phyloP scores from a whole-genome alignment of 2,888 invertebrate species.

The Eulithis prunata region DNA sequence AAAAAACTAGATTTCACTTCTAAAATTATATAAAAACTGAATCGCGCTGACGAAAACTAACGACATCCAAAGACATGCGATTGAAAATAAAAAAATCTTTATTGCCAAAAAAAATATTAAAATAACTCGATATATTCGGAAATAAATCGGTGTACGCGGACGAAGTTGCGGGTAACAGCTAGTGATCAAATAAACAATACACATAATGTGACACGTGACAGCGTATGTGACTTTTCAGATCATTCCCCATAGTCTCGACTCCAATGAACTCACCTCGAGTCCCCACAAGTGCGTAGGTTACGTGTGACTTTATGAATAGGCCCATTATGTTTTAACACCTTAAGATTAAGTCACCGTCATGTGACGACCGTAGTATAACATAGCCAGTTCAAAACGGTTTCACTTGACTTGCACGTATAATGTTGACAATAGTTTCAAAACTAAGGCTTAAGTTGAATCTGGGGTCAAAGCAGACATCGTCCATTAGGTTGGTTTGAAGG shows the following conservation, averaged over 20 bases:
- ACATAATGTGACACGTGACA: not conserved
- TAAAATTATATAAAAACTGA: too few relatives aligned
- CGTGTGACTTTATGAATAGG: conserved; percentile 31
- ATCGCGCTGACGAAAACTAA: too few relatives aligned
- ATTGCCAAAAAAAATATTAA: too few relatives aligned
- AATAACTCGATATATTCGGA: too few relatives aligned
- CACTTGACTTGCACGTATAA: too few relatives aligned
- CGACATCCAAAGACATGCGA: too few relatives aligned
- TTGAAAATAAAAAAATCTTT: too few relatives aligned
- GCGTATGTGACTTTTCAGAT: not conserved
- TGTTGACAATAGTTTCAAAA: not conserved
- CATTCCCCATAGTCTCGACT: conserved; percentile 3
- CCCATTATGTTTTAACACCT: conserved; percentile 33
- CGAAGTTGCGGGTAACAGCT: too few relatives aligned
- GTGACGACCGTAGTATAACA: too few relatives aligned
- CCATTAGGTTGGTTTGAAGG: conserved; percentile 47
- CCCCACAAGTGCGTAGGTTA: conserved; percentile 12
- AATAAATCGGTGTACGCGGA: too few relatives aligned
- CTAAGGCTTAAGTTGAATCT: conserved; percentile 46
- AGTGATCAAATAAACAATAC: not conserved
- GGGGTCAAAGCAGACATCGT: conserved; percentile 63
- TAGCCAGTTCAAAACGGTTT: too few relatives aligned
- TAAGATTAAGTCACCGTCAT: not conserved
- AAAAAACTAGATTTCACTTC: too few relatives aligned
- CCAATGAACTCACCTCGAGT: conserved; percentile 11